phyloP scores from a whole-genome alignment of 2,113 vertebrate genomes.

The Redunca redunca region DNA sequence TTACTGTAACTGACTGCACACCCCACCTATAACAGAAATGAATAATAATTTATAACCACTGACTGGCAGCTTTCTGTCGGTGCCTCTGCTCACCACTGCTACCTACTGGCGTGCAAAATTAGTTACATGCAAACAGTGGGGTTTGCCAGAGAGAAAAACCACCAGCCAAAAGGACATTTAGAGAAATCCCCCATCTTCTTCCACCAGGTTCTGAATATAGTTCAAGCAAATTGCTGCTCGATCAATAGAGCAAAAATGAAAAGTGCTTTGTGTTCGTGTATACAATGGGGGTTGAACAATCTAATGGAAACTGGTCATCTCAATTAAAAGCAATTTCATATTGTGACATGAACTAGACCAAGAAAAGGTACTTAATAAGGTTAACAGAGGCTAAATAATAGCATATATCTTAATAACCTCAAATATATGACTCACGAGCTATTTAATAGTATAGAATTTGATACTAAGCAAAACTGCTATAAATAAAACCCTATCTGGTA shows the following conservation, averaged over 20 bases:
- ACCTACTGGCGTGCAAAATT: slow-evolving; percentile 81
- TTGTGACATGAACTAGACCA: slow-evolving; percentile 30
- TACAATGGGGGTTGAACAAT: background rate
- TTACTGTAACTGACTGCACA: slow-evolving; percentile 98
- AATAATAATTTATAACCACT: slow-evolving; percentile 94
- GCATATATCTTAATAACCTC: slow-evolving; percentile 50
- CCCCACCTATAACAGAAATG: slow-evolving; percentile 99
- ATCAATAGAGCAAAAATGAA: slow-evolving; percentile 54
- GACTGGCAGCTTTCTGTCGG: slow-evolving; percentile 91
- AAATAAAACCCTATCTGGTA: slow-evolving; percentile 71
- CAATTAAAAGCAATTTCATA: slow-evolving; percentile 67
- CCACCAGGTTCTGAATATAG: slow-evolving; percentile 11
- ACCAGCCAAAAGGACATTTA: background rate
- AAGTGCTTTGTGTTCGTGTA: slow-evolving; percentile 29
- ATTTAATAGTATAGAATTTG: slow-evolving; percentile 58
- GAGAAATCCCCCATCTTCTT: slow-evolving; percentile 11
- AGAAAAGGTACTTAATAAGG: slow-evolving; percentile 49
- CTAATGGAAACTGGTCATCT: slow-evolving; percentile 56
- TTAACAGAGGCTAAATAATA: slow-evolving; percentile 51
- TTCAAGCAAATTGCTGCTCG: slow-evolving; percentile 45
- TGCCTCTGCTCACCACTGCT: slow-evolving; percentile 86
- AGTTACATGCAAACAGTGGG: slow-evolving; percentile 63
- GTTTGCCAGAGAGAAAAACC: background rate
- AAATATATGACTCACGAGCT: slow-evolving; percentile 1
- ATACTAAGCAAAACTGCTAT: slow-evolving; percentile 62